phyloP scores from a whole-genome alignment of 2,888 invertebrate genomes.

The Anaspis maculata region DNA sequence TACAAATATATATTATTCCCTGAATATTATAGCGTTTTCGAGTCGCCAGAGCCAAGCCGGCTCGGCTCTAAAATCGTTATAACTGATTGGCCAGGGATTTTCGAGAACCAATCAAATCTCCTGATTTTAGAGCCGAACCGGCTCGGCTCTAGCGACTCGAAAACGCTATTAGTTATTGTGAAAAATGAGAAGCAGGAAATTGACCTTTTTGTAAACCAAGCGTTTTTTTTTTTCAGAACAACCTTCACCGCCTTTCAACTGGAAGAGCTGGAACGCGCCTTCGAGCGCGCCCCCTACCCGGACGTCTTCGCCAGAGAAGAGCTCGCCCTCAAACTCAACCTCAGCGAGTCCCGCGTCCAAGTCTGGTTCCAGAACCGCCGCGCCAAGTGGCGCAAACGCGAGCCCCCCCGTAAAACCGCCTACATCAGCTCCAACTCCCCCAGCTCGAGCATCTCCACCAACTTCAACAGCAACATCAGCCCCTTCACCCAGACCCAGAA shows the following conservation, averaged over 20 bases:
- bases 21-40: too few species aligned
- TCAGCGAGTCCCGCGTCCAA: conserved; percentile 71
- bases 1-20: too few species aligned
- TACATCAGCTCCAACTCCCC: conserved; percentile 64
- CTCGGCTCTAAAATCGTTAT: too few species aligned
- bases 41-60: too few species aligned
- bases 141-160: too few species aligned
- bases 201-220: conserved; percentile 1
- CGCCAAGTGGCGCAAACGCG: conserved; percentile 91
- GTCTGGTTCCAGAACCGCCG: conserved; percentile 88
- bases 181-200: too few species aligned
- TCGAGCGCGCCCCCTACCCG: conserved; percentile 92
- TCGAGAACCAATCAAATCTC: too few species aligned
- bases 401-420: conserved; percentile 85
- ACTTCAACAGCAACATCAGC: conserved; percentile 48
- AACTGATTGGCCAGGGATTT: too few species aligned
- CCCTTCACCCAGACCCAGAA: conserved; percentile 48
- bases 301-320: conserved; percentile 94
- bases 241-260: conserved; percentile 93
- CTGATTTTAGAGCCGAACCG: too few species aligned
- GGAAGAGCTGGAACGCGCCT: conserved; percentile 87
- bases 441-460: conserved; percentile 48
- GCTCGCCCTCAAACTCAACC: conserved; percentile 78
- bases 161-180: too few species aligned
- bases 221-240: conserved; percentile 54